Conservation (phyloP, 2,113 vertebrate species). For the Bufo gargarizans region DNA sequence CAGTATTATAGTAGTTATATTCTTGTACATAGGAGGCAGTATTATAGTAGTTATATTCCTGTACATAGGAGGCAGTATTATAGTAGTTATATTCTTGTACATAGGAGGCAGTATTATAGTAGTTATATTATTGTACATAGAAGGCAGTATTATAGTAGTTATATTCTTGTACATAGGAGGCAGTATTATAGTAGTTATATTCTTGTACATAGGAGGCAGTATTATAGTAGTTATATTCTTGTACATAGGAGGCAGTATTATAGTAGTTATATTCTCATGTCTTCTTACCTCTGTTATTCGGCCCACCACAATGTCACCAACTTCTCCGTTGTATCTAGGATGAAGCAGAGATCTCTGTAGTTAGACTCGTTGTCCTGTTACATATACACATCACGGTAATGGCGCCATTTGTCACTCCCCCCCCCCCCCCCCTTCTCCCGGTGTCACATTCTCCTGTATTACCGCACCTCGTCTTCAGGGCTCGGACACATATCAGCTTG, state of each 20-base stretch:
- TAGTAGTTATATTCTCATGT: conserved; percentile 1
- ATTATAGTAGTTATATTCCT: too few relatives aligned
- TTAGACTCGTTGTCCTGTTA: background rate
- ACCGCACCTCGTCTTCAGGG: conserved; percentile 84
- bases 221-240: background rate
- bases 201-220: background rate
- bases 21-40: background rate
- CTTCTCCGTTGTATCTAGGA: conserved; percentile 91
- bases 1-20: background rate
- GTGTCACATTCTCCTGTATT: background rate
- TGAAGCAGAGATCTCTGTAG: background rate
- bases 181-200: background rate
- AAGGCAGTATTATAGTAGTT: background rate
- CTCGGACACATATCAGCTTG: conserved; percentile 91
- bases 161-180: background rate
- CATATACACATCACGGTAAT: background rate
- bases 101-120: too few relatives aligned
- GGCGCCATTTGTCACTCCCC: too few relatives aligned
- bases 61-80: too few relatives aligned
- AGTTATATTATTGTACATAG: too few relatives aligned
- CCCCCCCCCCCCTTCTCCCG: too few relatives aligned
- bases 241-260: background rate
- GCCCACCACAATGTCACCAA: conserved; percentile 94
- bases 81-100: too few relatives aligned
- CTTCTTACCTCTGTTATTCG: conserved; percentile 90